phyloP scores from a whole-genome alignment of 1,140 invertebrate species.

The Venustaconcha ellipsiformis region DNA sequence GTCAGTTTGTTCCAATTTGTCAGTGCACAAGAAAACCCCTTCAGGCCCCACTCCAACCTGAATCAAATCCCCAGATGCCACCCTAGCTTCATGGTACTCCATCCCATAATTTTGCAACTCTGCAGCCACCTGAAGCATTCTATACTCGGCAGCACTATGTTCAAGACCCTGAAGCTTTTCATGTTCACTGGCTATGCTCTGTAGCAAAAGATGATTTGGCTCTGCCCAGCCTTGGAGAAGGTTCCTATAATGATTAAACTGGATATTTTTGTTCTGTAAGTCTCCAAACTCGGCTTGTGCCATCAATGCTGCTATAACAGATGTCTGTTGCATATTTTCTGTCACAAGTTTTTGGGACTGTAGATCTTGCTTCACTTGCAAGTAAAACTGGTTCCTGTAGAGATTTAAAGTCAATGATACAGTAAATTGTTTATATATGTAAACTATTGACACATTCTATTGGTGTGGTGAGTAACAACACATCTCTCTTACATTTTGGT shows the following conservation, averaged over 20 bases:
- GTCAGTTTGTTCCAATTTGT: constrained; percentile 45
- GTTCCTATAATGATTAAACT: constrained; percentile 39
- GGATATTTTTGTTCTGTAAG: constrained; percentile 41
- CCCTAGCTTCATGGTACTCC: constrained; percentile 83
- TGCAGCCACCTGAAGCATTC: constrained; percentile 83
- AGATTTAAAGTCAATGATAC: constrained; percentile 5
- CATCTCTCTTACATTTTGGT: no score
- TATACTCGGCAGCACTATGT: constrained; percentile 79
- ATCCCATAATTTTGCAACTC: constrained; percentile 84
- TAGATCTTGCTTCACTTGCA: constrained; percentile 82
- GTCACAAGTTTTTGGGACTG: constrained; percentile 66
- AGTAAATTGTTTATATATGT: neutral
- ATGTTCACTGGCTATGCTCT: constrained; percentile 51
- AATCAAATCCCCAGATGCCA: constrained; percentile 40
- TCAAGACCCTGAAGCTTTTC: constrained; percentile 68
- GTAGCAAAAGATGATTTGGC: constrained; percentile 38
- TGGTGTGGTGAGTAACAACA: no score
- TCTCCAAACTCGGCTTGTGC: constrained; percentile 79
- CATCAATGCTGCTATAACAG: constrained; percentile 79
- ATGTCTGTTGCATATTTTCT: constrained; percentile 76
- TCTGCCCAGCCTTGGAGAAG: constrained; percentile 32
- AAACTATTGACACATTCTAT: no score
- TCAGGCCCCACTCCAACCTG: constrained; percentile 83
- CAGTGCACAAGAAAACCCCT: constrained; percentile 79
- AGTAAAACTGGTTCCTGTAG: constrained; percentile 84